Evolutionary conservation across 2,113 vertebrate species (phyloP).

Genomic region (Dunckerocampus dactyliophorus): DNA sequence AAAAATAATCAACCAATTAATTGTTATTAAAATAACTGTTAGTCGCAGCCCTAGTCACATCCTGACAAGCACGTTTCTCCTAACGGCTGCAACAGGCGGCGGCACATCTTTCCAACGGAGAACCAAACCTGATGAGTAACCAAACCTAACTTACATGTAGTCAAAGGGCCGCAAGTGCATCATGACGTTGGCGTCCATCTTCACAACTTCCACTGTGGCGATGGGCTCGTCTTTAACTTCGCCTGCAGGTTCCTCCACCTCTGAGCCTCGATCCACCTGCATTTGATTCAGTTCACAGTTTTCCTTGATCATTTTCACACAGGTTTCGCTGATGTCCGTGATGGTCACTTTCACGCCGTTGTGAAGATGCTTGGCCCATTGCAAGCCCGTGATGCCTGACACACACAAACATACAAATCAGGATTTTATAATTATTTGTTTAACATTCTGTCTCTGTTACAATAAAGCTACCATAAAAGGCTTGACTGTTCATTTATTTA

Average conservation of each 20-base stretch:
- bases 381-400: constrained; percentile 94
- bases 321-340: constrained; percentile 89
- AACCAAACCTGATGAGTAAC: not conserved
- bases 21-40: too few species aligned
- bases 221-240: constrained; percentile 54
- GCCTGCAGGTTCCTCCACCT: constrained; percentile 55
- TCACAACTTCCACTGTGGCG: constrained; percentile 84
- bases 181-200: constrained; percentile 97
- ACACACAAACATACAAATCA: too few species aligned
- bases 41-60: too few species aligned
- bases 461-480: too few species aligned
- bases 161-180: constrained; percentile 95
- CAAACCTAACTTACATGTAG: constrained; percentile 96
- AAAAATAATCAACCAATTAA: too few species aligned
- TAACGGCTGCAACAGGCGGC: not conserved
- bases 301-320: constrained; percentile 88
- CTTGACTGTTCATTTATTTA: too few species aligned
- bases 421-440: too few species aligned
- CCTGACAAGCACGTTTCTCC: too few species aligned
- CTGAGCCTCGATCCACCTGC: constrained; percentile 68
- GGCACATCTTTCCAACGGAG: too few species aligned
- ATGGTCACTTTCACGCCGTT: constrained; percentile 87
- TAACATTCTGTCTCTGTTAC: not conserved
- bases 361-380: constrained; percentile 93
- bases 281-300: constrained; percentile 93